Base-by-base conservation (phyloP, 2,113 vertebrate species). In the Polypterus bichir region DNA sequence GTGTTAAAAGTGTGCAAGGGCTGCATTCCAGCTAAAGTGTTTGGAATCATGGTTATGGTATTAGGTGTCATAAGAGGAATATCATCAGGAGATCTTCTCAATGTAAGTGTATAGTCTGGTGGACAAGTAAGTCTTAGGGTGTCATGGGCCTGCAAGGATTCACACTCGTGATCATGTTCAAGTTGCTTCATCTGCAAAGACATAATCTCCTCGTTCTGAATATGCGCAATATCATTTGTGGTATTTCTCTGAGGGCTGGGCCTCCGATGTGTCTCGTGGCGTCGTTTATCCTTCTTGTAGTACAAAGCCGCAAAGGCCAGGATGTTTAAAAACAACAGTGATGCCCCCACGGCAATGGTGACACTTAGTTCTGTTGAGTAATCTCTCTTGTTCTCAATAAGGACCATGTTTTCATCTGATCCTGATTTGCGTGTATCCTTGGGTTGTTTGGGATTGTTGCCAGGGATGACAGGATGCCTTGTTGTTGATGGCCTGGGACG, bases 41-140 rank as follows among this genome's bases (percentile, higher is more conserved):
- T 96, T 59, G 94, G 93, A 70, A 93, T 91, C 93, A 97, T 93
- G 69, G 92, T 94, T 81, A 94, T 92, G 77, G 92, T 92, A 77
- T 91, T 93, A 62, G 93, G 88, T 0, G 92, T 87, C 92, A 94
- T 94, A 60, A 97, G 84, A 0, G 94, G 92, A 60, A 96, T 84
- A 66, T 98, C 94, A 0, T 97, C 93, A 0, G 94, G 95, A 0
- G 94, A 94, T 4, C 95, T 83, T 51, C 94, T 89, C 65, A 98
- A 79, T 4, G 93, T 95, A 9, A 98, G 91, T 0, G 93, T 90
- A 69, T 98, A 97, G 73, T 98, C 95, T 0, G 94, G 94, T 0
- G 94, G 94, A 65, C 91, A 93, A 47, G 89, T 78, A 48, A 94
- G 87, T 57, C 90, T 74, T 64, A 95, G 83, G 0, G 92, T 80